Base-by-base conservation (phyloP, 1,140 invertebrate species). In the Trachymyrmex septentrionalis region DNA sequence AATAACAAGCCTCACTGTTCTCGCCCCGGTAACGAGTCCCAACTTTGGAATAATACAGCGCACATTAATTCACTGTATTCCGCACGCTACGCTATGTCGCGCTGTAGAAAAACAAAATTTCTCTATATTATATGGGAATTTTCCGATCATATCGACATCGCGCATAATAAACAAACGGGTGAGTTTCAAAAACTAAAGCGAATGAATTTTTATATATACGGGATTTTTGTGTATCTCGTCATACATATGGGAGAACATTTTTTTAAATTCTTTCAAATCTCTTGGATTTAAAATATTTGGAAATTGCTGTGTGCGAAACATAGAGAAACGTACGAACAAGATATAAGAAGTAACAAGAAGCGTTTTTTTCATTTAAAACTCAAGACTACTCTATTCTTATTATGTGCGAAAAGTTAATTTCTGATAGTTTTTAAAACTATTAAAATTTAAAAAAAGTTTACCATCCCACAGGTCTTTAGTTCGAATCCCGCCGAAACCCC, bases 1-100 rank as follows among this genome's bases (percentile, higher is more conserved):
- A 75, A 84, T 75, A 84, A 61, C 55, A 84, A 75, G 38, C 38
- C 67, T 59, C 50, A 21, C 48, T 50, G 16, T 53, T 66, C 57
- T 7, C 48, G 14, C 14, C n/a, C 30, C 9, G 64, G 14, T 81
- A 81, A 71, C 77, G 48, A 81, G 21, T 81, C 21, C 1, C 16
- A 72, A 71, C 30, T 81, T 69, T 34, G n/a, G 14, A 81, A 69
- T 81, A 71, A 81, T 38, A 81, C 14, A 19, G 9, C 21, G 9
- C 77, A n/a, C 16, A 19, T 69, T 34, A 21, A 69, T 69, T 66
- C 48, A 12, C 6, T 38, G 5, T 21, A 16, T 48, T 48, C 2
- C 75, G 24, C 5, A 2, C 9, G 14, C 4, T 19, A 0, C 4
- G 14, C 16, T 19, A 9, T 12, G 10, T 16, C 38, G 7, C 72